A percentile compares a stretch with the other conserved stretches of the same genome.
These are phyloP conservation scores for Heliconius sara DNA, from an alignment of 2,888 invertebrate species.

Conservation along the genomic window DNA sequence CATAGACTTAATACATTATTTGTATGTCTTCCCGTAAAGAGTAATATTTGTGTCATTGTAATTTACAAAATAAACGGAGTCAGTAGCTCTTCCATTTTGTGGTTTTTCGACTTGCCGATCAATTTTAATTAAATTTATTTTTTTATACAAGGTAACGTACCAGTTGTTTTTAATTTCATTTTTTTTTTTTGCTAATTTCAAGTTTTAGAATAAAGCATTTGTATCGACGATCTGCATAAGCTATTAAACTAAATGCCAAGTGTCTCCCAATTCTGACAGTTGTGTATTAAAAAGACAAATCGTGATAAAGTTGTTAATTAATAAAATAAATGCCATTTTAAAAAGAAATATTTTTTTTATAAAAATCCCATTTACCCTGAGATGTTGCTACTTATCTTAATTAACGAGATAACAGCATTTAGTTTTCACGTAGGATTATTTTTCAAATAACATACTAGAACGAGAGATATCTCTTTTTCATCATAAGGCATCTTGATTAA, in stretches of 20 bases:
- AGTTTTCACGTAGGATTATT: too few species aligned
- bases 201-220: not conserved
- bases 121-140: not conserved
- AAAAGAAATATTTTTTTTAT: constrained; percentile 38
- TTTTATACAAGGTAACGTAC: not conserved
- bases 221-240: not conserved
- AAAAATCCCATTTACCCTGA: too few species aligned
- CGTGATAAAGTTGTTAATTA: constrained; percentile 79
- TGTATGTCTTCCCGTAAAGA: not conserved
- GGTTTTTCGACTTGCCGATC: constrained; percentile 1
- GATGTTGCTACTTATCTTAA: too few species aligned
- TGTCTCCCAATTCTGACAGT: constrained; percentile 67
- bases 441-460: too few species aligned
- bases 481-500: too few species aligned
- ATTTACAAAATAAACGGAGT: not conserved
- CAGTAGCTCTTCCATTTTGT: not conserved
- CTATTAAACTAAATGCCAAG: constrained; percentile 12
- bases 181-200: not conserved
- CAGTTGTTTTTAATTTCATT: not conserved
- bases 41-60: not conserved
- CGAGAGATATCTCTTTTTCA: too few species aligned
- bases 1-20: not conserved
- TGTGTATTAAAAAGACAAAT: constrained; percentile 77
- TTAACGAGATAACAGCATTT: too few species aligned
- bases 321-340: constrained; percentile 59